Conservation (phyloP, 2,113 vertebrate species). For the Callopanchax toddi region DNA sequence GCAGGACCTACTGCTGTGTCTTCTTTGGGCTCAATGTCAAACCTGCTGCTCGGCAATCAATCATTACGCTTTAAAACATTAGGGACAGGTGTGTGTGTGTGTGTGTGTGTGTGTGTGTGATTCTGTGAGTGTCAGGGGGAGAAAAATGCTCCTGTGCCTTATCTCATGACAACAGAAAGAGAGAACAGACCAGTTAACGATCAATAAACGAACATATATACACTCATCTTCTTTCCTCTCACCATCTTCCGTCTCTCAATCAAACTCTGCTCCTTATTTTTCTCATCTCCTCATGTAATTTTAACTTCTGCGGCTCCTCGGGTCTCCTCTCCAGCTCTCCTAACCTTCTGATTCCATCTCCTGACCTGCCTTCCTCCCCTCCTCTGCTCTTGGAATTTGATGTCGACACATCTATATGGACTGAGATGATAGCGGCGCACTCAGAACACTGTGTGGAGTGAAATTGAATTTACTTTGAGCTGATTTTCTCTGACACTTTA, state of each 20-base stretch:
- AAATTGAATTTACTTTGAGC: slow-evolving; percentile 76
- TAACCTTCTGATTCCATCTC: slow-evolving; percentile 49
- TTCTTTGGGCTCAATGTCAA: slow-evolving; percentile 74
- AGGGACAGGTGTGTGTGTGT: slow-evolving; percentile 48
- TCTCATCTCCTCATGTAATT: slow-evolving; percentile 66
- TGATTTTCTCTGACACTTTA: slow-evolving; percentile 75
- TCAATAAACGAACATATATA: slow-evolving; percentile 71
- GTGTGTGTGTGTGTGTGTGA: slow-evolving; percentile 12
- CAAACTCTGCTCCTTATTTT: slow-evolving; percentile 53
- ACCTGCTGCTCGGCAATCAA: slow-evolving; percentile 73
- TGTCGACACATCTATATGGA: slow-evolving; percentile 58
- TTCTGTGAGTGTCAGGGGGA: slow-evolving; percentile 13
- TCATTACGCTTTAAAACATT: slow-evolving; percentile 64
- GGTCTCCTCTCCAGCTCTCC: slow-evolving; percentile 34
- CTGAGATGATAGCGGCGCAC: slow-evolving; percentile 65
- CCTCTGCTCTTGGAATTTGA: slow-evolving; percentile 32
- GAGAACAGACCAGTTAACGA: slow-evolving; percentile 67
- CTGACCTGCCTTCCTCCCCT: slow-evolving; percentile 18
- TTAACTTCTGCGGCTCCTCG: slow-evolving; percentile 35
- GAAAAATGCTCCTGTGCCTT: slow-evolving; percentile 65
- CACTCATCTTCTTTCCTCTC: slow-evolving; percentile 32
- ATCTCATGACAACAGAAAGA: slow-evolving; percentile 74
- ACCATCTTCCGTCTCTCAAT: slow-evolving; percentile 38
- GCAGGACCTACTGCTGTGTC: slow-evolving; percentile 61
- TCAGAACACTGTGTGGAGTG: slow-evolving; percentile 61